phyloP scores from a whole-genome alignment of 2,888 invertebrate genomes.

The Busseola fusca region DNA sequence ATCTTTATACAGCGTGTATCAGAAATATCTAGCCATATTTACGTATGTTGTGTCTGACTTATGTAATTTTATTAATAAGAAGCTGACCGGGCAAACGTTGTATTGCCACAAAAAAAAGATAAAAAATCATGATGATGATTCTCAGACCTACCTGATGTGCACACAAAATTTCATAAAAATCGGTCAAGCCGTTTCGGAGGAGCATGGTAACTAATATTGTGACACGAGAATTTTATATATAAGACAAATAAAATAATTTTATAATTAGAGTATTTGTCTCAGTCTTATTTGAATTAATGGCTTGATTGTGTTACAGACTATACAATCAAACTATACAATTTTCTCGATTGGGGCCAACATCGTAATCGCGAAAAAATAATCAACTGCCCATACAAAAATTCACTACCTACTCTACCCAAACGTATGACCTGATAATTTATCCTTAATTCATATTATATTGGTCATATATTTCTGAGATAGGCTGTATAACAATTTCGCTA shows the following conservation, averaged over 20 bases:
- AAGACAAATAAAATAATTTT: too few species aligned
- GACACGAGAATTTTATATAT: too few species aligned
- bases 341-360: background rate
- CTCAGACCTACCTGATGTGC: too few species aligned
- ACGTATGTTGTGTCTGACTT: background rate
- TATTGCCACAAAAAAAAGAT: too few species aligned
- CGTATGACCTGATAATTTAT: background rate
- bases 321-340: background rate
- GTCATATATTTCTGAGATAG: background rate
- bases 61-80: background rate
- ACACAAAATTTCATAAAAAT: too few species aligned
- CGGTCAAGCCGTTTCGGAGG: too few species aligned
- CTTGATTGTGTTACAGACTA: background rate
- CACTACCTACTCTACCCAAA: background rate
- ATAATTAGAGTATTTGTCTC: too few species aligned
- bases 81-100: too few species aligned
- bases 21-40: background rate
- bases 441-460: background rate
- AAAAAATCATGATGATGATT: too few species aligned
- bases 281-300: background rate
- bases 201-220: too few species aligned
- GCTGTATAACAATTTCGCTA: conserved; percentile 11
- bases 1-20: background rate
- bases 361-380: background rate
- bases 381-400: background rate